These are phyloP conservation scores for Tichodroma muraria DNA, from an alignment of 2,113 vertebrate genomes.

Conservation along the genomic window DNA sequence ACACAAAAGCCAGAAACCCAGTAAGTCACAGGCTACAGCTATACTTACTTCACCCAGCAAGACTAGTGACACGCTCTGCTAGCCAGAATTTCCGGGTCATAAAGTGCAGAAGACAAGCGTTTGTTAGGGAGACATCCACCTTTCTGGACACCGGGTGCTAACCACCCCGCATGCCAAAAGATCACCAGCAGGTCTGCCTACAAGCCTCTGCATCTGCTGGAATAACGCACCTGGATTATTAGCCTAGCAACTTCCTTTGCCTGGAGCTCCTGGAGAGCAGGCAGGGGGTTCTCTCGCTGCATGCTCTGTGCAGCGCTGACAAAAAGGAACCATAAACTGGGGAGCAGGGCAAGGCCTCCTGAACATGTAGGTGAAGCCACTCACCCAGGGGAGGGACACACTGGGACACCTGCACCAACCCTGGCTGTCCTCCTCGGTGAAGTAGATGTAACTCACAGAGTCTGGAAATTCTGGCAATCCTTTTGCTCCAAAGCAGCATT, in stretches of 20 bases:
- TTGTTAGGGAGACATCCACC: not conserved
- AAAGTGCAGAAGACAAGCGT: not conserved
- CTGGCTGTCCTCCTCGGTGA: not conserved
- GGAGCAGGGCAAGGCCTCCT: not conserved
- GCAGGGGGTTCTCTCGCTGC: rapidly evolving
- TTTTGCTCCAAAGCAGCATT: not conserved
- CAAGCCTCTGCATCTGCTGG: not conserved
- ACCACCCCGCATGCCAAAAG: rapidly evolving
- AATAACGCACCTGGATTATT: not conserved
- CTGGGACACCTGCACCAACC: not conserved
- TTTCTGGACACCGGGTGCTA: not conserved
- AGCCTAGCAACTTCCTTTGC: not conserved
- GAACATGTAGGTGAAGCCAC: rapidly evolving
- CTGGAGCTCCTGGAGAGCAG: not conserved
- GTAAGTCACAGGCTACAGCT: not conserved
- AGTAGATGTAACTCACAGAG: not conserved
- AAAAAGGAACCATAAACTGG: not conserved
- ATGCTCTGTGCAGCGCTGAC: rapidly evolving
- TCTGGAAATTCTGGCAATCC: not conserved
- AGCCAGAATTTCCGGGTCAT: not conserved
- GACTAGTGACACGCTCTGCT: not conserved
- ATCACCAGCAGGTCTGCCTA: not conserved
- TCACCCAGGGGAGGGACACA: not conserved
- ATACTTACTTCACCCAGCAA: not conserved
- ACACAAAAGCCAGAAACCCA: not conserved